Conservation (phyloP, 2,797 vertebrate genomes). For the Hipposideros larvatus region DNA sequence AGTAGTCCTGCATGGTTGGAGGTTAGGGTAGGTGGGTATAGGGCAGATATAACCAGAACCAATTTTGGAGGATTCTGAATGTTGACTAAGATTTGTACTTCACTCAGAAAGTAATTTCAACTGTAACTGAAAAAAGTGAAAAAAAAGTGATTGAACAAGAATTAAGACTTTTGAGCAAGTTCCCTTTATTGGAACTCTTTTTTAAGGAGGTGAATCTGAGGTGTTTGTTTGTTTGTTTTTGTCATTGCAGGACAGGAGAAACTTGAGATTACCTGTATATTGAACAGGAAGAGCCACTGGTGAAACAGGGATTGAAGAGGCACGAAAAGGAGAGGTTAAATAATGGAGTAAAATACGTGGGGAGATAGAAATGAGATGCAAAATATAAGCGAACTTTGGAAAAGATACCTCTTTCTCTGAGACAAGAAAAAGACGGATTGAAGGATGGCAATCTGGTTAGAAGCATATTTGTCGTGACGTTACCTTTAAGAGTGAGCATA, state of each 20-base stretch:
- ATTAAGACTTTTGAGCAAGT: constrained; percentile 35
- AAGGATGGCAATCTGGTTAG: background rate
- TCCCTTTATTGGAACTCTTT: background rate
- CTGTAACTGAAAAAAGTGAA: no score
- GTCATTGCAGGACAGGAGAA: constrained; percentile 33
- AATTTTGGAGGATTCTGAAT: constrained; percentile 23
- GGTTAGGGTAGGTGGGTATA: background rate
- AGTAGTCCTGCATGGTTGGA: background rate
- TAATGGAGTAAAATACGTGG: constrained; percentile 35
- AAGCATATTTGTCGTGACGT: background rate
- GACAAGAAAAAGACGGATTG: background rate
- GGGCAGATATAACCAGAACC: background rate
- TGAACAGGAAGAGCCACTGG: background rate
- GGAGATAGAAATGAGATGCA: constrained; percentile 22
- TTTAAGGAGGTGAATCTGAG: constrained; percentile 33
- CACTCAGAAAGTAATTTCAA: constrained; percentile 44
- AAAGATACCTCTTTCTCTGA: constrained; percentile 9
- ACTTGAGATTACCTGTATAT: background rate
- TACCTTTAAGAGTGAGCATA: background rate
- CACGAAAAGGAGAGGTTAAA: constrained; percentile 31
- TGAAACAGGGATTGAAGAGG: constrained; percentile 35
- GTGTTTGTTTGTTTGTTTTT: background rate
- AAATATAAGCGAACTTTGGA: constrained; percentile 43
- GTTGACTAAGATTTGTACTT: constrained; percentile 18
- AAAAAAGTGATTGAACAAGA: background rate